These are phyloP conservation scores for Caenorhabditis sulstoni DNA, from an alignment of 2,888 invertebrate species.

Conservation along the genomic window DNA sequence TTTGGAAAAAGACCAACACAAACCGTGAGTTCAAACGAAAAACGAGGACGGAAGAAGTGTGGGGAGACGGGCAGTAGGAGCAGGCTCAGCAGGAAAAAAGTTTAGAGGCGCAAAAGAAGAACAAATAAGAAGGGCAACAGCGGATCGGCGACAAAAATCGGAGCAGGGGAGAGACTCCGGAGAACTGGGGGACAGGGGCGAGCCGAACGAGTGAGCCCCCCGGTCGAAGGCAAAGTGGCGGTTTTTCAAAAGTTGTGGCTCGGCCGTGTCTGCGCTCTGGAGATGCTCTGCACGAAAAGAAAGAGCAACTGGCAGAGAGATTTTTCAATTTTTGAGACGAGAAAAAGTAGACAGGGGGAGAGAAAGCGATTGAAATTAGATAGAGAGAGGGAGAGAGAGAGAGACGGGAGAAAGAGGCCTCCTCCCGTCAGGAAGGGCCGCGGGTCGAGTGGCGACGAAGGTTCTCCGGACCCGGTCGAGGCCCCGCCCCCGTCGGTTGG, in stretches of 20 bases:
- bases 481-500: constrained; percentile 1
- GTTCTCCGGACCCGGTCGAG: constrained; percentile 14
- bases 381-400: constrained; percentile 6
- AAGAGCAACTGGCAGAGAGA: constrained; percentile 25
- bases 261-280: no score
- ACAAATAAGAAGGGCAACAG: constrained; percentile 50
- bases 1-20: constrained; percentile 26
- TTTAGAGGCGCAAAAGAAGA: constrained; percentile 54
- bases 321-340: constrained; percentile 28
- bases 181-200: background rate
- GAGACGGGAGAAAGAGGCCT: background rate
- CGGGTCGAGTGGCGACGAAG: constrained; percentile 17
- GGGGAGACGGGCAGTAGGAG: constrained; percentile 20
- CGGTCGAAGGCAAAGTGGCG: background rate
- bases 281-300: background rate
- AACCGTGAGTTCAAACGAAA: constrained; percentile 34
- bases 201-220: background rate
- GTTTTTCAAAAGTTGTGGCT: constrained; percentile 2
- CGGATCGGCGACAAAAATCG: constrained; percentile 28
- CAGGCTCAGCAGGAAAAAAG: constrained; percentile 15
- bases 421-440: constrained; percentile 1
- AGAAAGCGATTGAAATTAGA: constrained; percentile 19
- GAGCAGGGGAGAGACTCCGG: background rate
- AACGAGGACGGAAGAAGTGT: constrained; percentile 11
- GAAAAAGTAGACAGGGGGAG: constrained; percentile 1